These are phyloP conservation scores for Falco columbarius DNA, from an alignment of 2,797 vertebrate genomes.

Conservation along the genomic window DNA sequence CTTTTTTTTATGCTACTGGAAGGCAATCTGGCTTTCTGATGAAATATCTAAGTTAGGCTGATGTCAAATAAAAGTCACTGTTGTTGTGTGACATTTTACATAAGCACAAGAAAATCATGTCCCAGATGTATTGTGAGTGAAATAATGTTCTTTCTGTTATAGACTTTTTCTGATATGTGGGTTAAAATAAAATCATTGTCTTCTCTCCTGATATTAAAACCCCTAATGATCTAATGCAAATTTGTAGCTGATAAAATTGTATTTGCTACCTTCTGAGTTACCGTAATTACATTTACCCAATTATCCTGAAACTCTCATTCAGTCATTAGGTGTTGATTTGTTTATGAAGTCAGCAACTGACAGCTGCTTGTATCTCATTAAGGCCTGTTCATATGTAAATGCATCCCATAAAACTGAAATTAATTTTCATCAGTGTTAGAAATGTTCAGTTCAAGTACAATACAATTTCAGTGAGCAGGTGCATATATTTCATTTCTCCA, in stretches of 20 bases:
- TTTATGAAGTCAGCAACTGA: slow-evolving; percentile 80
- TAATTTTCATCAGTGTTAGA: slow-evolving; percentile 78
- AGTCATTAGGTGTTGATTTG: slow-evolving; percentile 82
- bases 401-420: slow-evolving; percentile 77
- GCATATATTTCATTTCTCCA: slow-evolving; percentile 44
- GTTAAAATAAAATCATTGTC: slow-evolving; percentile 48
- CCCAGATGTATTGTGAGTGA: background rate
- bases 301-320: slow-evolving; percentile 75
- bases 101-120: slow-evolving; percentile 36
- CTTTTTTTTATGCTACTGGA: background rate
- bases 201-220: slow-evolving; percentile 59
- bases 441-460: slow-evolving; percentile 69
- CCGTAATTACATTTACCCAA: slow-evolving; percentile 79
- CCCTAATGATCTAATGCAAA: slow-evolving; percentile 66
- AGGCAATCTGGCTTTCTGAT: background rate
- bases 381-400: slow-evolving; percentile 80
- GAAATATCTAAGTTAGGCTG: slow-evolving; percentile 1
- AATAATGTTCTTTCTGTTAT: background rate
- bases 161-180: slow-evolving; percentile 4
- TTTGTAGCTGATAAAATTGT: slow-evolving; percentile 67
- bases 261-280: slow-evolving; percentile 77
- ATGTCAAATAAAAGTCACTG: slow-evolving; percentile 38
- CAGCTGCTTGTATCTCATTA: slow-evolving; percentile 82
- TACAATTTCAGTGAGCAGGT: slow-evolving; percentile 68
- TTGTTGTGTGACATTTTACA: background rate